Evolutionary conservation across 1,140 invertebrate genomes (phyloP).

Genomic region (Anastrepha obliqua): DNA sequence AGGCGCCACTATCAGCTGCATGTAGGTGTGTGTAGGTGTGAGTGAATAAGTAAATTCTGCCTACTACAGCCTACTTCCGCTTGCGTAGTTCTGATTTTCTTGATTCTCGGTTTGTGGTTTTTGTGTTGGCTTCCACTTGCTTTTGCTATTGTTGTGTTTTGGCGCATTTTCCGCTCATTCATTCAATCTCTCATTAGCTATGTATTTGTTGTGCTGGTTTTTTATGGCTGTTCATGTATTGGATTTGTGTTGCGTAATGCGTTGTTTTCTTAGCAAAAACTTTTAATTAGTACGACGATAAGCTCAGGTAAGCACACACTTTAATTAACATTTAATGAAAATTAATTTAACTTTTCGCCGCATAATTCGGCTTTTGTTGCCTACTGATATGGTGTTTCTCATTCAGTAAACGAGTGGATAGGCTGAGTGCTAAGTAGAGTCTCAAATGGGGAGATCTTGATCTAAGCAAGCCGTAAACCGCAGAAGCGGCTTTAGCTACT

Average conservation of each 20-base stretch:
- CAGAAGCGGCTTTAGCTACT: no score
- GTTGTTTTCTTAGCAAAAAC: conserved; percentile 35
- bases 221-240: conserved; percentile 19
- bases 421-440: no score
- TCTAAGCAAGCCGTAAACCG: no score
- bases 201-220: background rate
- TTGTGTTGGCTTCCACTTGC: background rate
- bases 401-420: no score
- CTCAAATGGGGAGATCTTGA: no score
- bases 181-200: conserved; percentile 33
- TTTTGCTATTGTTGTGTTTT: background rate
- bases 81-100: conserved; percentile 10
- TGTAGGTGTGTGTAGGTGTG: background rate
- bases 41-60: background rate
- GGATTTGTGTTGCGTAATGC: conserved; percentile 46
- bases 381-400: background rate
- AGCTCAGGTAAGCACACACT: background rate
- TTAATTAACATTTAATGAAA: conserved; percentile 22
- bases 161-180: conserved; percentile 14
- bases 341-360: conserved; percentile 11
- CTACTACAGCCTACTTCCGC: background rate
- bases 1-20: background rate
- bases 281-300: conserved; percentile 29
- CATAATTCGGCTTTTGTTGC: background rate
- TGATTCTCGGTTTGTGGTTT: background rate